phyloP scores from a whole-genome alignment of 2,113 vertebrate species.

The Thunnus thynnus region DNA sequence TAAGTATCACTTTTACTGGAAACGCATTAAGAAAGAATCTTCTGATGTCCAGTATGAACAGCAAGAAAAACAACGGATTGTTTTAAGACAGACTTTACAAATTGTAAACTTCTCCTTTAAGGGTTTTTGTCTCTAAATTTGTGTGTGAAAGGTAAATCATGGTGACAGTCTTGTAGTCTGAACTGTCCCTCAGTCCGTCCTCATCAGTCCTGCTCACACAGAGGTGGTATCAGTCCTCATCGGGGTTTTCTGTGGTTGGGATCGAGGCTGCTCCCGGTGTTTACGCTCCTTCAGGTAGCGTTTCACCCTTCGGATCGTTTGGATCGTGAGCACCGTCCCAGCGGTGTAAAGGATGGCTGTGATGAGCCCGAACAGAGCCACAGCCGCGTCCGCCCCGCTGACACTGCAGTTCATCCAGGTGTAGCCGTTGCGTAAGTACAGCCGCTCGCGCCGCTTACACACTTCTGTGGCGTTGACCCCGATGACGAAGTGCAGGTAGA shows the following conservation, averaged over 20 bases:
- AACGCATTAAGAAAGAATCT: too few relatives aligned
- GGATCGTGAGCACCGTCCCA: slow-evolving; percentile 80
- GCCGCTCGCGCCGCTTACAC: slow-evolving; percentile 83
- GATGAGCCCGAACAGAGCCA: slow-evolving; percentile 85
- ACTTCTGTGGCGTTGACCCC: slow-evolving; percentile 87
- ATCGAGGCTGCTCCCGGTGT: slow-evolving; percentile 18
- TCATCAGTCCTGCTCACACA: slow-evolving; percentile 52
- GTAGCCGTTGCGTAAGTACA: slow-evolving; percentile 87
- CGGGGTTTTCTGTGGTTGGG: slow-evolving; percentile 23
- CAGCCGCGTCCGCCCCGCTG: slow-evolving; percentile 85
- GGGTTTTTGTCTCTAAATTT: too few relatives aligned
- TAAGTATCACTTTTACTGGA: too few relatives aligned
- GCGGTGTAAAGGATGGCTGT: slow-evolving; percentile 82
- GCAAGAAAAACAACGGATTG: too few relatives aligned
- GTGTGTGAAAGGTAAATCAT: background rate
- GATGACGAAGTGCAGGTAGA: slow-evolving; percentile 90
- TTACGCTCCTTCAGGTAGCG: slow-evolving; percentile 65
- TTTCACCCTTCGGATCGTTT: slow-evolving; percentile 74
- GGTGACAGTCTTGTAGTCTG: too few relatives aligned
- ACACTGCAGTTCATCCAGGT: slow-evolving; percentile 91
- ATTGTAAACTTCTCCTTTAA: too few relatives aligned
- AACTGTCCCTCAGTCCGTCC: background rate
- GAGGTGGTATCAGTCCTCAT: slow-evolving; percentile 55
- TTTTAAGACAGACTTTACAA: too few relatives aligned
- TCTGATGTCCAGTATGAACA: too few relatives aligned